These are phyloP conservation scores for Semaprochilodus insignis DNA, from an alignment of 2,797 vertebrate genomes.

Conservation along the genomic window DNA sequence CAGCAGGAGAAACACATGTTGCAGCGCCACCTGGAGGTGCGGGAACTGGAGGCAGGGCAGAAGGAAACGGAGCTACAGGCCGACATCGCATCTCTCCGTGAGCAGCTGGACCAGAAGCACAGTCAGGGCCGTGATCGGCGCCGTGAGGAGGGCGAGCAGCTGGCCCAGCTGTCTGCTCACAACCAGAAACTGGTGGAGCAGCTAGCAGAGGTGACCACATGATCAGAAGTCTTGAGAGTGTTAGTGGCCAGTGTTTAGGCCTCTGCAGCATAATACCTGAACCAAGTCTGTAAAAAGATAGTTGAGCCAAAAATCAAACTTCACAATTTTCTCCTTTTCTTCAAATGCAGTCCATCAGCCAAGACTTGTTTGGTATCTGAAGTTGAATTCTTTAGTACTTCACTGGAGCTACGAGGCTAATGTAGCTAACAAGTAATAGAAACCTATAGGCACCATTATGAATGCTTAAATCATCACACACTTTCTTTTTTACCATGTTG, in stretches of 20 bases:
- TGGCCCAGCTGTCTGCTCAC: conserved; percentile 78
- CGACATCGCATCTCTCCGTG: conserved; percentile 68
- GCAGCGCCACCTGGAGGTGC: conserved; percentile 77
- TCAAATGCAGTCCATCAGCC: too few species aligned
- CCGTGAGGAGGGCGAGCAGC: conserved; percentile 77
- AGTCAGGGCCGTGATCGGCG: conserved; percentile 71
- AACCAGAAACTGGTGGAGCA: conserved; percentile 85
- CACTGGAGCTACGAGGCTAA: too few species aligned
- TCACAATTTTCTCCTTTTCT: too few species aligned
- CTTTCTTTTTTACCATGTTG: too few species aligned
- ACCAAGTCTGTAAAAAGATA: not conserved
- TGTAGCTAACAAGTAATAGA: too few species aligned
- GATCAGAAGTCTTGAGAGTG: not conserved
- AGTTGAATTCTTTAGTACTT: too few species aligned
- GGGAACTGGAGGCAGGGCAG: conserved; percentile 73
- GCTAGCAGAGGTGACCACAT: conserved; percentile 77
- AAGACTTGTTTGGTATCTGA: too few species aligned
- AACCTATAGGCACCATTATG: too few species aligned
- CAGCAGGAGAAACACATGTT: conserved; percentile 80
- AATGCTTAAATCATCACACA: too few species aligned
- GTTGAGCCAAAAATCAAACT: not conserved
- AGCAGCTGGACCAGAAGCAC: conserved; percentile 73
- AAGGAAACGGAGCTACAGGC: conserved; percentile 74
- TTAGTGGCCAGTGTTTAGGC: not conserved
- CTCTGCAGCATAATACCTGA: not conserved